Evolutionary conservation across 2,888 invertebrate species (phyloP).

Genomic region (Monopis laevigella): DNA sequence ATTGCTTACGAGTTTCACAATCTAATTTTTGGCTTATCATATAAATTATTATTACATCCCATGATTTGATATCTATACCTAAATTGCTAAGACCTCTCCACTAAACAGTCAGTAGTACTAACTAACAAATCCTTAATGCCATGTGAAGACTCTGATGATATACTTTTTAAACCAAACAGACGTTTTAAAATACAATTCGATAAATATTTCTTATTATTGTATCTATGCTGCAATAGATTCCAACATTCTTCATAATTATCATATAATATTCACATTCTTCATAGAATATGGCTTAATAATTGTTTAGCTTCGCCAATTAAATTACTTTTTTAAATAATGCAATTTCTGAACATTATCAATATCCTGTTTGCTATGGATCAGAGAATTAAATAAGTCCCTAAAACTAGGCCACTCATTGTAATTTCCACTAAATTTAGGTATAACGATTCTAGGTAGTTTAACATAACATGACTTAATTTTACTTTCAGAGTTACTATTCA

Average conservation of each 20-base stretch:
- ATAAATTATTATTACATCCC: conserved; percentile 8
- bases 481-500: too few relatives aligned
- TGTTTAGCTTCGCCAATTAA: conserved; percentile 15
- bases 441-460: neutral
- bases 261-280: too few relatives aligned
- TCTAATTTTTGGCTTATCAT: neutral
- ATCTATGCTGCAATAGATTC: conserved; percentile 1
- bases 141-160: conserved; percentile 2
- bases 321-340: conserved; percentile 15
- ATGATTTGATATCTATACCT: conserved; percentile 9
- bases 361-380: conserved; percentile 4
- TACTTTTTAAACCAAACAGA: conserved; percentile 3
- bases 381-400: conserved; percentile 13
- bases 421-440: conserved; percentile 12
- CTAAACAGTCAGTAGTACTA: conserved; percentile 13
- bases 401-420: conserved; percentile 15
- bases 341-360: conserved; percentile 14
- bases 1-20: neutral
- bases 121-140: conserved; percentile 11
- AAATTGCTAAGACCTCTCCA: conserved; percentile 9
- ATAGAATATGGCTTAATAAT: conserved; percentile 6
- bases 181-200: conserved; percentile 11
- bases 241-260: conserved; percentile 9
- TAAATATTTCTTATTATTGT: conserved; percentile 12
- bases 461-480: conserved; percentile 1